Evolutionary conservation across 1,140 invertebrate species (phyloP), one percentile per base, ranked within the genome.

Genomic region (Carcinoscorpius rotundicauda): DNA sequence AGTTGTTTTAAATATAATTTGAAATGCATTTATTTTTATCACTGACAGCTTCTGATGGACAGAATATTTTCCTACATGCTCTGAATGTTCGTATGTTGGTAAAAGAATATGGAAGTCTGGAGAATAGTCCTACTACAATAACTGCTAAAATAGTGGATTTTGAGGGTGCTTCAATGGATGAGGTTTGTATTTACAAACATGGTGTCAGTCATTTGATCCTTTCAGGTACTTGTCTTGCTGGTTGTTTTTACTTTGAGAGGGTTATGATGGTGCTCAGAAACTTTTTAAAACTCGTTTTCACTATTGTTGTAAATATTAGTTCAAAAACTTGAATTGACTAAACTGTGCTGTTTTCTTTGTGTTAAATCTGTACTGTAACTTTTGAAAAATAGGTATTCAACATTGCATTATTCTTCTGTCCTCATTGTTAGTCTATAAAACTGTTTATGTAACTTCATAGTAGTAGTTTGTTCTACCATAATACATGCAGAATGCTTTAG

Each of bases 81-180:
- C 76, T 98, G 68, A 97, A 98, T 78, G 85, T 90, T 3, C 86
- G 87, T 61, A 94, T 97, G 84, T 76, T 98, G 67, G 86, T 89
- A 72, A 83, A 85, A 58, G 85, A 89, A 59, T 97, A 93, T 80
- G 91, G 90, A 11, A 82, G 81, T 58, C 80, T 97, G 59, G 86
- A 90, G 66, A 78, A 85, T 57, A 87, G 87, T 66, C 94, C 94
- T 0, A 76, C 79, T n/a, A 73, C 80, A 6, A 84, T 98, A 52
- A 76, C 69, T 53, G 80, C 75, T 11, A 75, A 80, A 65, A 86
- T 97, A 60, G 74, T 97, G 3, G 91, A 93, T 74, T 87, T 88
- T 69, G 91, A 96, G 73, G 83, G 84, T 3, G 83, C 87, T 66
- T 87, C 87, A 51, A 89, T 95, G 78, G 90, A 83, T 55, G 86